Evolutionary conservation across 2,113 vertebrate species (phyloP), one percentile per base, ranked within the genome.

Genomic region (Atractosteus spatula): DNA sequence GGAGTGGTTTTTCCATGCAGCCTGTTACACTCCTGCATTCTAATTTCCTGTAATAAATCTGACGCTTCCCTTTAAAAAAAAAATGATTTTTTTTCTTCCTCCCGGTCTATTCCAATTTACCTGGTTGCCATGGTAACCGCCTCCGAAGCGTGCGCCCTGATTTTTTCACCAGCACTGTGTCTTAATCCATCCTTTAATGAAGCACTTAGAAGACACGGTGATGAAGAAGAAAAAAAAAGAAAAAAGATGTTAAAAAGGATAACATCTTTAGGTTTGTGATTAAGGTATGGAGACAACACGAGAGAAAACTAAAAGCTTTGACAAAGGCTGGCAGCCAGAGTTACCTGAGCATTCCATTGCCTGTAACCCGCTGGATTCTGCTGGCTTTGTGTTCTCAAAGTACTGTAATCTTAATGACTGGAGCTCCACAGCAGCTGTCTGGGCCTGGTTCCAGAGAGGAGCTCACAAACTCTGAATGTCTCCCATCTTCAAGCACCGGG

Each of bases 101-200:
- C 74, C 72, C 78, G 79, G 76, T 84, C 70, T 77, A 79, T 76
- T 76, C 75, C 72, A 75, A 75, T 82, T 81, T 77, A 86, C 84
- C 83, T 83, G 89, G 87, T 92, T 88, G 80, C 88, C 81, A 85
- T 59, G 63, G 88, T 80, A 87, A 89, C 86, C 7, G 0, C 56
- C 73, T 65, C 66, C 29, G 54, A 82, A 83, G 79, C 77, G 76
- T 68, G 77, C 78, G 79, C 78, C 75, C 84, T 73, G 77, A 72
- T 78, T 83, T 29, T 29, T 82, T 76, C 78, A 84, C 80, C 77
- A 80, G 80, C 54, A 11, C 79, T 74, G 77, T 83, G 79, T 84
- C 87, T 82, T 78, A 84, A 77, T 71, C 69, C 66, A 80, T 76
- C 78, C 80, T 77, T 80, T 79, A 86, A 85, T 79, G 73, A 67